These are phyloP conservation scores for Amblyopsis hoosieri DNA, from an alignment of 2,797 vertebrate species.

Conservation along the genomic window DNA sequence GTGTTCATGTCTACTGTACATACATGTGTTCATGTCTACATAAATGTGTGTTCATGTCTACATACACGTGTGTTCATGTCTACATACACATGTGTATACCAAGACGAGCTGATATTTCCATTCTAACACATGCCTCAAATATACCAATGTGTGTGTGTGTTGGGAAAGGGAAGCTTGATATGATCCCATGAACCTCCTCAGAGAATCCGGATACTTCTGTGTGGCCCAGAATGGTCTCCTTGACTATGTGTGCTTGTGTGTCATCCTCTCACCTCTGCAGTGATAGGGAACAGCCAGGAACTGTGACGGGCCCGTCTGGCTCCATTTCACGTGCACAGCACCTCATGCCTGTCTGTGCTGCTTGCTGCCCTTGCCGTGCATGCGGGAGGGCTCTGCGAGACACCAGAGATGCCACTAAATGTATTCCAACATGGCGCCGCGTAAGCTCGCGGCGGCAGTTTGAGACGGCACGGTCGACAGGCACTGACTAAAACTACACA, in stretches of 20 bases:
- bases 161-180: constrained; percentile 25
- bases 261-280: too few species aligned
- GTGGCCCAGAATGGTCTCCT: constrained; percentile 25
- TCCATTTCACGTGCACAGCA: constrained; percentile 1
- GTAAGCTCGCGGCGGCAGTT: too few species aligned
- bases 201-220: constrained; percentile 32
- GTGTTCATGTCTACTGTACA: constrained; percentile 11
- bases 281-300: too few species aligned
- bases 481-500: too few species aligned
- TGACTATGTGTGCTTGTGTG: not conserved
- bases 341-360: too few species aligned
- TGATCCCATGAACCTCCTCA: constrained; percentile 12
- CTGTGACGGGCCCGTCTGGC: constrained; percentile 3
- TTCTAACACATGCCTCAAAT: constrained; percentile 45
- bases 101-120: constrained; percentile 53
- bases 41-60: constrained; percentile 9
- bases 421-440: too few species aligned
- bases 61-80: constrained; percentile 8
- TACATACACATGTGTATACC: constrained; percentile 25
- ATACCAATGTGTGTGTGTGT: constrained; percentile 18
- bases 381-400: too few species aligned
- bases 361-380: too few species aligned
- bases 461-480: too few species aligned
- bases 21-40: not conserved
- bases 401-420: too few species aligned